A percentile compares a stretch with the other conserved stretches of the same genome.
phyloP scores from a whole-genome alignment of 2,113 vertebrate genomes.

The Ginglymostoma cirratum region DNA sequence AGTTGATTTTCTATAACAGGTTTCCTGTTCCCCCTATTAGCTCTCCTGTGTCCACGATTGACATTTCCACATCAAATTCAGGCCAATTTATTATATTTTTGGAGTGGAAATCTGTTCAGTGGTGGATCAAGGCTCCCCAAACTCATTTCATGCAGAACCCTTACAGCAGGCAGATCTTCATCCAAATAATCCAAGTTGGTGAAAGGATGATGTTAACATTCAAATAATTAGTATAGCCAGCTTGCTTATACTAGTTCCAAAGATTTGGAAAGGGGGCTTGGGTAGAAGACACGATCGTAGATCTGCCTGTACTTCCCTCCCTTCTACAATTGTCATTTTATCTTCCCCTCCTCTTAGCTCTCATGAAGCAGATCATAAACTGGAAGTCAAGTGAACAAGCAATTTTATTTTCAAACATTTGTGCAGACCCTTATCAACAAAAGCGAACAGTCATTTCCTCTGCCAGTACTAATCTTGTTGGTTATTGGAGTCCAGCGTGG shows the following conservation, averaged over 20 bases:
- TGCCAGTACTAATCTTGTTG: not conserved
- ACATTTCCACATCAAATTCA: not conserved
- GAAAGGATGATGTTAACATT: not conserved
- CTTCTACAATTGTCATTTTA: not conserved
- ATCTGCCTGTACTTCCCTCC: not conserved
- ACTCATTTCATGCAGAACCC: not conserved
- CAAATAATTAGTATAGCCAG: not conserved
- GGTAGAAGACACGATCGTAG: not conserved
- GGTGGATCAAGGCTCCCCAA: not conserved
- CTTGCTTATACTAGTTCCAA: not conserved
- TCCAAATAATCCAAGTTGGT: no score
- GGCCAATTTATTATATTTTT: not conserved
- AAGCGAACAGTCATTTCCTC: no score
- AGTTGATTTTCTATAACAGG: not conserved
- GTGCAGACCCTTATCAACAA: no score
- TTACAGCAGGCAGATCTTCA: not conserved
- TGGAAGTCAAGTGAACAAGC: not conserved
- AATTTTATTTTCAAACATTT: not conserved
- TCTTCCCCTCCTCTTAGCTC: not conserved
- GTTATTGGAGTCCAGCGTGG: not conserved
- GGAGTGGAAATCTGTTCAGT: not conserved
- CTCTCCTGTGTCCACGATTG: not conserved
- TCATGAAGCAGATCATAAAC: not conserved
- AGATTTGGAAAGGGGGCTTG: not conserved
- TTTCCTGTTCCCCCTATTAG: not conserved